Evolutionary conservation across 1,140 invertebrate genomes (phyloP), one percentile per base, ranked within the genome.

Genomic region (Lepidostoma basale): DNA sequence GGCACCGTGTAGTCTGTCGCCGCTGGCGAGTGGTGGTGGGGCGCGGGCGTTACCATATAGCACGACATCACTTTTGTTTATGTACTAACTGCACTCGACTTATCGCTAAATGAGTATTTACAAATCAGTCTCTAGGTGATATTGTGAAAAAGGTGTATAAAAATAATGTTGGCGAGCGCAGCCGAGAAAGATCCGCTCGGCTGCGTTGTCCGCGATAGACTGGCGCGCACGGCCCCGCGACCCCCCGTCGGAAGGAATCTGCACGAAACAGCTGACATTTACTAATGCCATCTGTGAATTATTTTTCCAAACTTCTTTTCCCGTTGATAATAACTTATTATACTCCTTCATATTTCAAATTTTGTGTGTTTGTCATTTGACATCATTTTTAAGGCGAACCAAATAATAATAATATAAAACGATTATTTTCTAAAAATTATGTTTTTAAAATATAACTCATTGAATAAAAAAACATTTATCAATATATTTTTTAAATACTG

Each of bases 1-100:
- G 89, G 89, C 73, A 87, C 85, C 63, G 85, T 86, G 76, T 89
- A 91, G 75, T 91, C 89, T 76, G 88, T 72, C 81, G 78, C 60
- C 75, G 75, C 16, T 63, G 71, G 62, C 3, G 54, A 33, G 9
- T 36, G 28, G 28, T 36, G 28, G 74, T 74, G 70, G 74, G 73
- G 70, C 39, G 56, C 26, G 28, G 36, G 26, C 39, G 52, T 14
- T 25, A 68, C 56, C 33, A 23, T 25, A 45, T 68, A 65, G 22
- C 62, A 52, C 67, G 67, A 68, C 45, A 63, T 63, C 54, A 30
- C 47, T 47, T 64, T 60, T 23, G 22, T n/a, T n/a, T 59, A 26
- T 20, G 18, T 54, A 39, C 28, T 62, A 68, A 39, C 20, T 44
- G 36, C 42, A 45, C 42, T 59, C n/a, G 33, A 63, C 44, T 39